Evolutionary conservation across 2,888 invertebrate species (phyloP).

Genomic region (Pristionchus maxplancki): DNA sequence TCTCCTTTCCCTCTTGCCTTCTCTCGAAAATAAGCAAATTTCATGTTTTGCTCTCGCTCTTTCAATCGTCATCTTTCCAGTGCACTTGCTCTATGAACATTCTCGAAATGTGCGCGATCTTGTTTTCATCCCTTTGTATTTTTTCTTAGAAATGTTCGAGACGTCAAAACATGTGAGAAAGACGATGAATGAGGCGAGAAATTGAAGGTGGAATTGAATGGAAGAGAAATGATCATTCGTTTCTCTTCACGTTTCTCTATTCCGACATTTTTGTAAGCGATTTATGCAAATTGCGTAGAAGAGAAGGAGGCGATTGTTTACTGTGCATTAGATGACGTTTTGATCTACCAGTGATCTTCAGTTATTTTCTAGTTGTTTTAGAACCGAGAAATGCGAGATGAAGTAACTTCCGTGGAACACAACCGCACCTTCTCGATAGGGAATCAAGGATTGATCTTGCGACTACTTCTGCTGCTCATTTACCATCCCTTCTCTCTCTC

Average conservation of each 20-base stretch:
- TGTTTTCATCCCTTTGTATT: neutral
- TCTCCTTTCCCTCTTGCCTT: neutral
- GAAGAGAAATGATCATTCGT: neutral
- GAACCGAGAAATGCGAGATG: too few species aligned
- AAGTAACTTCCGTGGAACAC: neutral
- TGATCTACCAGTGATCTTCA: neutral
- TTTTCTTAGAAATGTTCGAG: neutral
- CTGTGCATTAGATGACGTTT: neutral
- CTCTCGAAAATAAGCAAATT: conserved; percentile 7
- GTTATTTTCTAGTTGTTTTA: neutral
- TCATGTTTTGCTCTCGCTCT: conserved; percentile 5
- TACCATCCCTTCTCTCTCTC: neutral
- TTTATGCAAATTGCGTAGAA: neutral
- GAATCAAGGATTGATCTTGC: neutral
- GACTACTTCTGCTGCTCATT: neutral
- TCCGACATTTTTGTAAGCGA: neutral
- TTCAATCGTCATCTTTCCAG: neutral
- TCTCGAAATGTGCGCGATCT: neutral
- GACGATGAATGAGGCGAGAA: neutral
- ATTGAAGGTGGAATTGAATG: conserved; percentile 16
- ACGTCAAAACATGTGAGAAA: neutral
- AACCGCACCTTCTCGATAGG: neutral
- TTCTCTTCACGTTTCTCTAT: neutral
- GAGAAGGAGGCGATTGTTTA: conserved; percentile 22
- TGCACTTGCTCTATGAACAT: neutral